phyloP scores from a whole-genome alignment of 1,140 invertebrate species.

The Bombus huntii region DNA sequence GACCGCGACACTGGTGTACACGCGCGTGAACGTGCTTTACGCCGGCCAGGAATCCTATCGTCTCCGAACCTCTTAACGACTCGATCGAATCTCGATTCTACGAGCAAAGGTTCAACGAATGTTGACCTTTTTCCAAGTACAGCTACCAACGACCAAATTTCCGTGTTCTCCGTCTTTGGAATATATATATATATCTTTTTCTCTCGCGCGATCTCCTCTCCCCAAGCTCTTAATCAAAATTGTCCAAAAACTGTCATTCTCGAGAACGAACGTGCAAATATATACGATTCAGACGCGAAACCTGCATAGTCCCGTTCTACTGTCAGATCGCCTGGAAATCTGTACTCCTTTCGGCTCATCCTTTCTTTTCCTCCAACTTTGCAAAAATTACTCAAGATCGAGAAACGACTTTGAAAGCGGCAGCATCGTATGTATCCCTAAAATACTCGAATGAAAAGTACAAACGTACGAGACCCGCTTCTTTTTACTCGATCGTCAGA shows the following conservation, averaged over 20 bases:
- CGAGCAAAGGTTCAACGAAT: not conserved
- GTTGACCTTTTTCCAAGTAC: not conserved
- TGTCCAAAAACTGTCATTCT: no score
- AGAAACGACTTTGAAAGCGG: no score
- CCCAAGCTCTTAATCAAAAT: no score
- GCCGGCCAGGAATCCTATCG: constrained; percentile 25
- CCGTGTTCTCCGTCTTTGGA: not conserved
- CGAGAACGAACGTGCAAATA: no score
- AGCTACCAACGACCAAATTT: not conserved
- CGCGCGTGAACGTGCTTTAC: constrained; percentile 46
- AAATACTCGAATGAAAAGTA: no score
- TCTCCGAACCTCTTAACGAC: constrained; percentile 16
- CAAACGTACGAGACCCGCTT: not conserved
- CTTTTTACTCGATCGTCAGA: not conserved
- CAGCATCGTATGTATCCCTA: no score
- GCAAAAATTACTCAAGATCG: no score
- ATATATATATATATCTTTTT: not conserved
- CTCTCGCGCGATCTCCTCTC: not conserved
- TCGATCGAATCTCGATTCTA: constrained; percentile 20
- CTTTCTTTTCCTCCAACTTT: no score
- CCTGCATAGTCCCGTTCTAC: no score
- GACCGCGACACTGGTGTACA: constrained; percentile 64
- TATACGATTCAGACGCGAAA: no score
- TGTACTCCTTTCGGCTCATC: no score
- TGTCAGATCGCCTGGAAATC: no score